phyloP scores from a whole-genome alignment of 2,113 vertebrate species.

The Candoia aspera region DNA sequence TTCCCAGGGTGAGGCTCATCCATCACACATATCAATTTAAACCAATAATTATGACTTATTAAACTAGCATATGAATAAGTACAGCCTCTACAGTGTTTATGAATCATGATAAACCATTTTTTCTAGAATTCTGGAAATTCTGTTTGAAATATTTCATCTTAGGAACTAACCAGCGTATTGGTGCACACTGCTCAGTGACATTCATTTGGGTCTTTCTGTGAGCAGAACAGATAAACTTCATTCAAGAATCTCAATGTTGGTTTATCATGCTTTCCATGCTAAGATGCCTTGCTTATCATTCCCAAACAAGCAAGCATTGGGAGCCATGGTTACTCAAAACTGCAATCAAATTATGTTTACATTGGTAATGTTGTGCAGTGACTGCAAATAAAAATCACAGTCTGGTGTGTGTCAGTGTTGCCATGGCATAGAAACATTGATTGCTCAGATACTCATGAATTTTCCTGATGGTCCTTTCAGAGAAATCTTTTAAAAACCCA shows the following conservation, averaged over 20 bases:
- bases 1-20: not conserved
- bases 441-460: not conserved
- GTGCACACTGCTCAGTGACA: not conserved
- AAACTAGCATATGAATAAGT: not conserved
- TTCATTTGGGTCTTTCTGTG: not conserved
- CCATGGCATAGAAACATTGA: not conserved
- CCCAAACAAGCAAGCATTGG: not conserved
- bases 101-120: not conserved
- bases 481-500: not conserved
- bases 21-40: not conserved
- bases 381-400: not conserved
- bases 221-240: not conserved
- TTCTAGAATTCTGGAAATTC: not conserved
- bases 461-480: not conserved
- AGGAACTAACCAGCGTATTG: not conserved
- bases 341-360: not conserved
- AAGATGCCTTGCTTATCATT: not conserved
- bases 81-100: not conserved
- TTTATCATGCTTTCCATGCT: not conserved
- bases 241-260: not conserved
- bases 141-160: not conserved
- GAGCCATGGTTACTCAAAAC: not conserved
- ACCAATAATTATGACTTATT: not conserved
- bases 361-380: not conserved
- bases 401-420: not conserved